Evolutionary conservation across 2,113 vertebrate species (phyloP).

Genomic region (Hydrolagus affinis): DNA sequence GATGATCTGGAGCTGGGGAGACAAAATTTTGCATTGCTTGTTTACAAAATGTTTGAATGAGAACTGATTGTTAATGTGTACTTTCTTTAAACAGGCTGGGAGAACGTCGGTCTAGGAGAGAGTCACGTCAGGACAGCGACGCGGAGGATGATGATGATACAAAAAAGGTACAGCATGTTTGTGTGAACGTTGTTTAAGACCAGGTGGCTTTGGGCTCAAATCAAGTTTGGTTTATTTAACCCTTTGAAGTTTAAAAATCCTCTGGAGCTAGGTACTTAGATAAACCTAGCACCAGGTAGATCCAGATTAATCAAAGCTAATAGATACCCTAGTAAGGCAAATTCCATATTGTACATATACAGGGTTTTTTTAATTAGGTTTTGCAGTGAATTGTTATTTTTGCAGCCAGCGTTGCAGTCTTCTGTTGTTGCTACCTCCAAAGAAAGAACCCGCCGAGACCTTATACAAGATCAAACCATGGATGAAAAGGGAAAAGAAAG

Average conservation of each 20-base stretch:
- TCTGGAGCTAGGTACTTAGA: too few species aligned
- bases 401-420: conserved; percentile 93
- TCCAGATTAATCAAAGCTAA: too few species aligned
- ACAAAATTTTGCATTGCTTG: too few species aligned
- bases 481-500: conserved; percentile 97
- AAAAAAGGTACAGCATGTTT: conserved; percentile 71
- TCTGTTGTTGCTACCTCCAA: conserved; percentile 99
- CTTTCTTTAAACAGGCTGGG: conserved; percentile 68
- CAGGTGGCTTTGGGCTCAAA: too few species aligned
- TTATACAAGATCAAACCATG: conserved; percentile 98
- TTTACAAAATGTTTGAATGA: too few species aligned
- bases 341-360: too few species aligned
- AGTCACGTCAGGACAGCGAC: conserved; percentile 92
- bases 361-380: not conserved
- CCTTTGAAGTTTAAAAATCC: too few species aligned
- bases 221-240: too few species aligned
- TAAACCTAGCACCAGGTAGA: too few species aligned
- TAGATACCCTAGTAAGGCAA: too few species aligned
- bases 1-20: too few species aligned
- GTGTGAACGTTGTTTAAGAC: not conserved
- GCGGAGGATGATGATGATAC: conserved; percentile 94
- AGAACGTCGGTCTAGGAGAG: conserved; percentile 90
- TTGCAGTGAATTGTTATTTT: conserved; percentile 29
- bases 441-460: conserved; percentile 94
- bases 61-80: not conserved